Conservation (phyloP, 2,888 invertebrate species). For the Ceriagrion tenellum region DNA sequence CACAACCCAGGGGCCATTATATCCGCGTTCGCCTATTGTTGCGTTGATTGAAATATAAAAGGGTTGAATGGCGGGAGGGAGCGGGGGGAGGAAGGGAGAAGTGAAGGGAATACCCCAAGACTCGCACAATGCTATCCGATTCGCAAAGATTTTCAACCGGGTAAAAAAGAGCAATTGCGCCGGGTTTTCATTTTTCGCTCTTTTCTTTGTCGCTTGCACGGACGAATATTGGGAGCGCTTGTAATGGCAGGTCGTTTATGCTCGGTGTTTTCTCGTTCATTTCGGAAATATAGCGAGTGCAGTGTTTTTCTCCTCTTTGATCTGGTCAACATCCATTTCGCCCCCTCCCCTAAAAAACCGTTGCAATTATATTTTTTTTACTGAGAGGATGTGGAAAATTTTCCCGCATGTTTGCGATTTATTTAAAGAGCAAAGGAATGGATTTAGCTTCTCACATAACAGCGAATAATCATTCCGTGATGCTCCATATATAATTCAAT, state of each 20-base stretch:
- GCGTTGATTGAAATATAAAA: slow-evolving; percentile 39
- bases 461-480: too few relatives aligned
- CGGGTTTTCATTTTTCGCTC: background rate
- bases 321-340: background rate
- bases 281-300: background rate
- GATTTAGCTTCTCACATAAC: too few relatives aligned
- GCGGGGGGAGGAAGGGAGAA: background rate
- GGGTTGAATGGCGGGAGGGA: background rate
- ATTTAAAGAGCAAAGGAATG: background rate
- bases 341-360: background rate
- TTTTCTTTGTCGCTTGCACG: background rate
- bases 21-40: slow-evolving; percentile 15
- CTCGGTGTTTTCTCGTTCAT: background rate
- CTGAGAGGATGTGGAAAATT: background rate
- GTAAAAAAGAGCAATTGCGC: background rate
- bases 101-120: background rate
- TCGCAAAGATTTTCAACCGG: background rate
- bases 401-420: background rate
- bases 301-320: background rate
- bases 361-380: background rate
- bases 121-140: background rate
- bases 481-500: too few relatives aligned
- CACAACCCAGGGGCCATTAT: slow-evolving; percentile 25
- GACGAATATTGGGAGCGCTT: background rate
- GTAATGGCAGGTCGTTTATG: background rate